Percentiles rank a stretch among this genome's conserved stretches.
Evolutionary conservation across 2,113 vertebrate genomes (phyloP).

Genomic region (Poecile atricapillus): DNA sequence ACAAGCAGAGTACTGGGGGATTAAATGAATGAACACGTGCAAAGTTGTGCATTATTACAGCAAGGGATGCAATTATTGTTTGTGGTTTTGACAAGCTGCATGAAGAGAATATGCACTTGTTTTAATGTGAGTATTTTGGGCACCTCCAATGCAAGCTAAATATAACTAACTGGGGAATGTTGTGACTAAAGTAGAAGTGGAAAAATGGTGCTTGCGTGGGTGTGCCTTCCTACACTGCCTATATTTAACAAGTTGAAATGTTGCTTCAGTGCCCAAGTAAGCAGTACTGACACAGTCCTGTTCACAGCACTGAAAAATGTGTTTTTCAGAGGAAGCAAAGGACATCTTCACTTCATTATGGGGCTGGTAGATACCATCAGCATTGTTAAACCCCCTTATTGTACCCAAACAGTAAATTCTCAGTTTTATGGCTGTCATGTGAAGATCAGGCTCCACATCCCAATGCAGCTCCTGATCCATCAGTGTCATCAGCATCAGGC

Average conservation of each 20-base stretch:
- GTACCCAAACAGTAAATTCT: constrained; percentile 33
- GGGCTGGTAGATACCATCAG: background rate
- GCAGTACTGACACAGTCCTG: background rate
- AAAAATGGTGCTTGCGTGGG: background rate
- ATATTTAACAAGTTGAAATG: background rate
- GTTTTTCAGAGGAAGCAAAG: background rate
- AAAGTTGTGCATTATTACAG: background rate
- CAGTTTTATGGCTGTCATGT: background rate
- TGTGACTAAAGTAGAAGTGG: background rate
- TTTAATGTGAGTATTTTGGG: background rate
- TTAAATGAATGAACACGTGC: constrained; percentile 1
- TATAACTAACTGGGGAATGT: background rate
- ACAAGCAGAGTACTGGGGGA: background rate
- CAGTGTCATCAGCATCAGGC: background rate
- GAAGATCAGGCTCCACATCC: constrained; percentile 9
- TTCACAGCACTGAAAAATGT: background rate
- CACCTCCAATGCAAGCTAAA: background rate
- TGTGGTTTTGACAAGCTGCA: background rate
- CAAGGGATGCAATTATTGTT: background rate
- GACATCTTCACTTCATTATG: background rate
- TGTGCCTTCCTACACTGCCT: background rate
- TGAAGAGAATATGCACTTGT: background rate
- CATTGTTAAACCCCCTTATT: background rate
- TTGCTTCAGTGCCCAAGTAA: background rate
- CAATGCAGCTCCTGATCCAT: background rate